These are phyloP conservation scores for Lethocerus indicus DNA, from an alignment of 1,140 invertebrate genomes.

Conservation along the genomic window DNA sequence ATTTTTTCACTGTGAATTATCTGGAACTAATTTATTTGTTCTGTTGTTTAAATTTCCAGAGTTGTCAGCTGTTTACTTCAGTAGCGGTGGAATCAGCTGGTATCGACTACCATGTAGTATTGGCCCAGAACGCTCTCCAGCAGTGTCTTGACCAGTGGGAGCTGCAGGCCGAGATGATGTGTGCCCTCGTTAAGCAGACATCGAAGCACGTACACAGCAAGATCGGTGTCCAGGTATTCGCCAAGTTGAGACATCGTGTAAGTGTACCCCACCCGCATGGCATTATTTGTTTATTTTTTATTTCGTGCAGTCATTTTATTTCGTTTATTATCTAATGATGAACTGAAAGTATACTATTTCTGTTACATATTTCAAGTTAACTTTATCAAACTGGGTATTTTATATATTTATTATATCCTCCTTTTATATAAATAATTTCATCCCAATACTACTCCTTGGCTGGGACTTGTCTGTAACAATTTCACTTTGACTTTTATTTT, in stretches of 20 bases:
- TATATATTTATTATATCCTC: too few species aligned
- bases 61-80: conserved; percentile 85
- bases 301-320: too few species aligned
- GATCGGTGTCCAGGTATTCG: conserved; percentile 74
- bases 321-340: too few species aligned
- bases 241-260: conserved; percentile 22
- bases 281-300: conserved; percentile 12
- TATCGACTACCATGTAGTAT: conserved; percentile 88
- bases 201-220: conserved; percentile 70
- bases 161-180: conserved; percentile 81
- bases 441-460: too few species aligned
- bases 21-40: too few species aligned
- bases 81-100: conserved; percentile 84
- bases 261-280: conserved; percentile 20
- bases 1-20: background rate
- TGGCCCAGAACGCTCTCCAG: conserved; percentile 85
- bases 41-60: conserved; percentile 42
- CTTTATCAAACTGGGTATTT: too few species aligned
- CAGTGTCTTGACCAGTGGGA: conserved; percentile 76
- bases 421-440: too few species aligned
- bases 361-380: too few species aligned
- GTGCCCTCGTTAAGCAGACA: conserved; percentile 82
- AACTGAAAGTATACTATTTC: too few species aligned
- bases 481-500: too few species aligned
- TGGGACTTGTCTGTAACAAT: too few species aligned